Conservation (phyloP, 2,888 invertebrate genomes). For the Metalampra italica region DNA sequence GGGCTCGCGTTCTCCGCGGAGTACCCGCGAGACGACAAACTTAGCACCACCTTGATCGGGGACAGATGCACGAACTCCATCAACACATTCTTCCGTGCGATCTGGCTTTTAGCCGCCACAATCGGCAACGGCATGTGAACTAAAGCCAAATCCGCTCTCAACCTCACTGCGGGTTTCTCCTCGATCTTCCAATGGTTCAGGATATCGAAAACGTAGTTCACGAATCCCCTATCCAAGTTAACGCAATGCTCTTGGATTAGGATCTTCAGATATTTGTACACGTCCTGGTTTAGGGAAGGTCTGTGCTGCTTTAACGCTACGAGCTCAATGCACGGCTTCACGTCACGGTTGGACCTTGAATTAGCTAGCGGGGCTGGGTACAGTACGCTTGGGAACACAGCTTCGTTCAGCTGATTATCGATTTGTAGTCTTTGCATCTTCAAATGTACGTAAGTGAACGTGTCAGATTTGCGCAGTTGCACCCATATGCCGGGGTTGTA, state of each 20-base stretch:
- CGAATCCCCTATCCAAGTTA: slow-evolving; percentile 84
- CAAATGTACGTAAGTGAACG: slow-evolving; percentile 82
- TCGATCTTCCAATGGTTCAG: slow-evolving; percentile 79
- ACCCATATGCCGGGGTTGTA: slow-evolving; percentile 87
- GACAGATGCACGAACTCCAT: slow-evolving; percentile 80
- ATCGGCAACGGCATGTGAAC: slow-evolving; percentile 79
- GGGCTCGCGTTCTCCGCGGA: slow-evolving; percentile 47
- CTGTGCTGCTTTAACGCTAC: slow-evolving; percentile 73
- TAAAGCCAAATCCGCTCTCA: slow-evolving; percentile 76
- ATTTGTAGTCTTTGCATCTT: slow-evolving; percentile 84
- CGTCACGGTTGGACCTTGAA: slow-evolving; percentile 35
- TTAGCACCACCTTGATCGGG: slow-evolving; percentile 80
- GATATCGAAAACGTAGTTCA: slow-evolving; percentile 80
- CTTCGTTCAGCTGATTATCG: slow-evolving; percentile 86
- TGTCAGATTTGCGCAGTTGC: slow-evolving; percentile 84
- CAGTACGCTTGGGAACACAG: slow-evolving; percentile 83
- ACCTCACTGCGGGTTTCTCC: slow-evolving; percentile 76
- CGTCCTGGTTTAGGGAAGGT: slow-evolving; percentile 70
- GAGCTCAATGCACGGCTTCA: slow-evolving; percentile 80
- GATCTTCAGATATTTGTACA: slow-evolving; percentile 81
- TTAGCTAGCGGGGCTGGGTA: slow-evolving; percentile 79
- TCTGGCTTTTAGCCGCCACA: slow-evolving; percentile 62
- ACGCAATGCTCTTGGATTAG: slow-evolving; percentile 82
- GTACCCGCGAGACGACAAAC: slow-evolving; percentile 75
- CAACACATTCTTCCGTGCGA: slow-evolving; percentile 56